These are phyloP conservation scores for Anarsia innoxiella DNA, from an alignment of 2,888 invertebrate genomes.

Conservation along the genomic window DNA sequence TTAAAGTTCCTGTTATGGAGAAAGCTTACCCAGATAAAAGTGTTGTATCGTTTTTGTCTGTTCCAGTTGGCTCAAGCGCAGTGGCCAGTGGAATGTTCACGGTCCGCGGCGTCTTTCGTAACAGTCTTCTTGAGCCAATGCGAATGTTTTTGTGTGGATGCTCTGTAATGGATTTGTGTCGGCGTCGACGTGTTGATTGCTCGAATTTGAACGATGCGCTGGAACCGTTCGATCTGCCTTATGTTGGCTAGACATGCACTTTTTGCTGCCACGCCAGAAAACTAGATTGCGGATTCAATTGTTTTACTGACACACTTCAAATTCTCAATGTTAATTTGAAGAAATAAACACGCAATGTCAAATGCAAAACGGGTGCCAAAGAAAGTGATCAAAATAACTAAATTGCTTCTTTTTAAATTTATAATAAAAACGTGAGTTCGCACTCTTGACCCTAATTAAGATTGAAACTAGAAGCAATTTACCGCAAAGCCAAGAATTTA, in stretches of 20 bases:
- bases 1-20: slow-evolving; percentile 38
- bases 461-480: not conserved
- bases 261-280: not conserved
- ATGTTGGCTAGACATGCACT: slow-evolving; percentile 7
- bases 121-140: slow-evolving; percentile 63
- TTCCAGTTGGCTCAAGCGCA: slow-evolving; percentile 53
- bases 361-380: no score
- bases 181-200: slow-evolving; percentile 29
- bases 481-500: no score
- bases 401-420: no score
- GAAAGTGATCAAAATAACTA: no score
- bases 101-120: slow-evolving; percentile 68
- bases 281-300: slow-evolving; percentile 3
- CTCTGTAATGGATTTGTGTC: slow-evolving; percentile 52
- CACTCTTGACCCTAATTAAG: not conserved
- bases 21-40: slow-evolving; percentile 39
- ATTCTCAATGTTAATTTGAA: not conserved
- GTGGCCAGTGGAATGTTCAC: slow-evolving; percentile 68
- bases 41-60: slow-evolving; percentile 55
- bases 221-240: slow-evolving; percentile 26
- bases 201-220: slow-evolving; percentile 32
- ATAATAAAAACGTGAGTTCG: slow-evolving; percentile 4
- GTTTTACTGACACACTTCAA: slow-evolving; percentile 7
- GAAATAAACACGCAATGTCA: not conserved
- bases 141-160: slow-evolving; percentile 66